Conservation (phyloP, 2,113 vertebrate genomes). For the Trochalopteron elliotii region DNA sequence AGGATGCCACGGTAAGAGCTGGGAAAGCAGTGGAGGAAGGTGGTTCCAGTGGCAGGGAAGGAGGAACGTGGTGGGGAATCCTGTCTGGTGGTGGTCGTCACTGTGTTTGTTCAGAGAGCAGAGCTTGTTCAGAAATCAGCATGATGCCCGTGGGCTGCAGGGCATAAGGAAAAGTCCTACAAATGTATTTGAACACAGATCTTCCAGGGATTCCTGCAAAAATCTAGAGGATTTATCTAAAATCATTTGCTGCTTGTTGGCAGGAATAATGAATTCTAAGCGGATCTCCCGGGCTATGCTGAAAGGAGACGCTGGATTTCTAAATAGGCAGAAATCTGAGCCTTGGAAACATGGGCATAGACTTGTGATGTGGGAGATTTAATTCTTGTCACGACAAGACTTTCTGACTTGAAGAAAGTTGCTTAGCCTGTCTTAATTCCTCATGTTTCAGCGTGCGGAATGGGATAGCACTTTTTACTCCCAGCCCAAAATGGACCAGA, state of each 20-base stretch:
- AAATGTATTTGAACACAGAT: neutral
- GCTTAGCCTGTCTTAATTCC: neutral
- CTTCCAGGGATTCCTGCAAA: neutral
- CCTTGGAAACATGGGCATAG: neutral
- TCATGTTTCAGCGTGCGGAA: neutral
- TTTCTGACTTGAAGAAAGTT: neutral
- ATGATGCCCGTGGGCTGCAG: neutral
- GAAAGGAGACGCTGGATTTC: neutral
- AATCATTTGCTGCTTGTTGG: neutral
- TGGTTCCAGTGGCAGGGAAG: neutral
- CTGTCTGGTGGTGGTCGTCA: rapidly evolving
- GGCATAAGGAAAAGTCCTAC: neutral
- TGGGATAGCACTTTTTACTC: neutral
- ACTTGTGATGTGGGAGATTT: neutral
- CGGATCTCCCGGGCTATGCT: neutral
- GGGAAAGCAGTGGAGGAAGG: neutral
- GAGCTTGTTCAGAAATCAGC: neutral
- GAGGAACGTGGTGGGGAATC: neutral
- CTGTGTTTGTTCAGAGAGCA: neutral
- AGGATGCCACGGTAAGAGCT: constrained; percentile 75
- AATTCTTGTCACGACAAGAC: neutral
- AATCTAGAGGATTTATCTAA: neutral
- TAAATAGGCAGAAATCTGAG: neutral
- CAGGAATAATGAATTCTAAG: neutral
- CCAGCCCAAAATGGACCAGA: neutral